Base-by-base conservation (phyloP, 2,888 invertebrate species). In the Stegophylla sp. region DNA sequence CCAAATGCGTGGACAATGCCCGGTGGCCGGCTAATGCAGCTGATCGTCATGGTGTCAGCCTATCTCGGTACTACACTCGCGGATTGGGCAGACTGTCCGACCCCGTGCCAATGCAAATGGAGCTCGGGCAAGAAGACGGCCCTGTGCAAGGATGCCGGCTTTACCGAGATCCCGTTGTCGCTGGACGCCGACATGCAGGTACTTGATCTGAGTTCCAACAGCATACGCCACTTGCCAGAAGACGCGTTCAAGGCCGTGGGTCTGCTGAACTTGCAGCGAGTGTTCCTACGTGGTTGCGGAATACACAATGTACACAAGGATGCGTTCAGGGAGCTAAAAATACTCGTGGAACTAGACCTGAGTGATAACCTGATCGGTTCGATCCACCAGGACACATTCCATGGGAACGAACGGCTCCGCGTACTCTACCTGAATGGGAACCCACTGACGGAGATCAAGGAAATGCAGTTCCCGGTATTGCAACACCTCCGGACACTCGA, bases 71-170 rank as follows among this genome's bases (percentile, higher is more conserved):
- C 53, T 41, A 73, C 82, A 53, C 82, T 90, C 84, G 91, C 91
- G 83, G 95, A 95, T 87, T 95, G 94, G 94, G 93, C 94, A 75
- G 94, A 94, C 87, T 95, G 95, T 87, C 93, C 94, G 85, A 90
- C 91, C 84, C 91, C 93, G 85, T 96, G 96, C 87, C 91, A 91
- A 85, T 96, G 96, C 89, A 95, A 94, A 88, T 96, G 96, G 96
- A 92, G 93, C 63, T 93, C 93, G 83, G 95, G 95, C 83, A 96
- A 96, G 88, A 94, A 94, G 87, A 94, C 94, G 63, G 96, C 95
- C 81, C 90, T 93, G 82, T 96, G 96, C 88, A 91, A 91, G 83
- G 92, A 93, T 85, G 91, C 93, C 84, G 92, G 93, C 84, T 90
- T 95, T 84, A 92, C 92, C 84, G 90, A 91, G 83, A 91, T 96